Evolutionary conservation across 1,140 invertebrate species (phyloP).

Genomic region (Capitella teleta): DNA sequence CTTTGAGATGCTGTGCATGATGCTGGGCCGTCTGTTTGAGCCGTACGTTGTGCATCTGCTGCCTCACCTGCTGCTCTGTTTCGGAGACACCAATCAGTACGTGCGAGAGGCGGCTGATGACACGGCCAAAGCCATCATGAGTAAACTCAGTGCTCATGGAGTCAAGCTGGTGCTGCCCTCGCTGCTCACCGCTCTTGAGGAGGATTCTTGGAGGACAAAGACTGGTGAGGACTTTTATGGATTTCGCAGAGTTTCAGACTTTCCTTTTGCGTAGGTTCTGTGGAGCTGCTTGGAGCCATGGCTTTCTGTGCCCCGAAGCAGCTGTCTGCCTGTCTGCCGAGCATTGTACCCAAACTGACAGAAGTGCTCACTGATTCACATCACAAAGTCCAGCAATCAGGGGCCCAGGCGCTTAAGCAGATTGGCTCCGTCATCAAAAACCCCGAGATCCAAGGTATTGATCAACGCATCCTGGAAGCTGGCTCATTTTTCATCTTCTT

Average conservation of each 20-base stretch:
- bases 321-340: conserved; percentile 90
- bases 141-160: conserved; percentile 86
- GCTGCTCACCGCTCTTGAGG: conserved; percentile 81
- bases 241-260: neutral
- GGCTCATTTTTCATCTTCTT: neutral
- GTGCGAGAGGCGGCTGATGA: conserved; percentile 62
- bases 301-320: conserved; percentile 98
- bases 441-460: conserved; percentile 86
- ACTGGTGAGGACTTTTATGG: conserved; percentile 52
- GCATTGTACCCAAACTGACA: conserved; percentile 95
- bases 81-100: conserved; percentile 81
- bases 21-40: conserved; percentile 91
- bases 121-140: conserved; percentile 85
- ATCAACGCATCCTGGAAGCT: neutral
- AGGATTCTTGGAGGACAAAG: conserved; percentile 98
- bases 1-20: conserved; percentile 92
- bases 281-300: conserved; percentile 82
- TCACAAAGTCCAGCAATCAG: conserved; percentile 92
- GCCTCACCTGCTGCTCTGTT: conserved; percentile 86
- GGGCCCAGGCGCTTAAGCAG: conserved; percentile 84
- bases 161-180: conserved; percentile 89
- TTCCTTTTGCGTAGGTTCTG: conserved; percentile 56
- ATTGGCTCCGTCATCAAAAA: conserved; percentile 97
- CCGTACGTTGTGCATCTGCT: conserved; percentile 96
- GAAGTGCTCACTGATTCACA: conserved; percentile 96